Evolutionary conservation across 2,888 invertebrate species (phyloP), one percentile per base, ranked within the genome.

Genomic region (Lordiphosa fenestrarum): DNA sequence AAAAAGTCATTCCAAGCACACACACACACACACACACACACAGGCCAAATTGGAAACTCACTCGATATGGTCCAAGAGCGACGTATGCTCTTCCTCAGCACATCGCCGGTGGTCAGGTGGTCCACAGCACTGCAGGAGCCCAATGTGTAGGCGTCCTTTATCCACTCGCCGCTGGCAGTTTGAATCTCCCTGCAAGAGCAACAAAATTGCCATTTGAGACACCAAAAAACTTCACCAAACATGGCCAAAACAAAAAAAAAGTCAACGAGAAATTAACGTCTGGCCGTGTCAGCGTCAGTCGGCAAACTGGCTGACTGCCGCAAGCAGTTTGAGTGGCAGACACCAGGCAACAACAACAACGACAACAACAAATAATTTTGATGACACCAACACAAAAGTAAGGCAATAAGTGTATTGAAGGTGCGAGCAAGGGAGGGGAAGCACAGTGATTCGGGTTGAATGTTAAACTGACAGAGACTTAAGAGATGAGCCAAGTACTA

Each of bases 11-110:
- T 30, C 3, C 9, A 10, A 4, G 7, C 2, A 6, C 0, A 25
- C 2, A 9, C 4, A 7, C n/a, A n/a, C n/a, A n/a, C n/a, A n/a
- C n/a, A n/a, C n/a, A 6, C 2, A 6, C 0, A 25, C 2, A 9
- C 4, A 7, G 0, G 9, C 6, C 2, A 13, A 36, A 40, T 15
- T 19, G 9, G 15, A 35, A 3, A 52, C 66, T 91, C 87, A 94
- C 94, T 93, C 72, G 93, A 94, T 84, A 94, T 93, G 56, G 94
- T 94, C 93, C 93, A 94, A 62, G 94, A 93, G 56, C 94, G 91
- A 47, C 92, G 91, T 71, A 94, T 93, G 78, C 92, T 93, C 73
- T 92, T 91, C 77, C 93, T 92, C 73, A 93, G 90, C 72, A 93
- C 91, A 84, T 93, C 93, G 59, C 92, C 91, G 42, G 93, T 91